phyloP scores from a whole-genome alignment of 92 coral and sea anemone genomes.

The Palythoa grandis region DNA sequence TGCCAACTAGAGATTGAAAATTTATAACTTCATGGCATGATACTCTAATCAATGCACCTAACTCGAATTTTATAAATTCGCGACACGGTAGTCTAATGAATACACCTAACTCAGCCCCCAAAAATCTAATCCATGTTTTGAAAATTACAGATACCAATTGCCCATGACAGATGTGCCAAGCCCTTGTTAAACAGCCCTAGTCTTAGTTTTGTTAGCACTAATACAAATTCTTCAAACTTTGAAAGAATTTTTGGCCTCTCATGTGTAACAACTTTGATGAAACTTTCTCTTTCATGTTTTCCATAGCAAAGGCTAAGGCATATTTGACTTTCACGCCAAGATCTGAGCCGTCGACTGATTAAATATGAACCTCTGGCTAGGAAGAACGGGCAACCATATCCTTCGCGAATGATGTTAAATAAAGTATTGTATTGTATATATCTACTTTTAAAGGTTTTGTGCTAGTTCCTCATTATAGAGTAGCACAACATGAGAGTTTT shows the following conservation, averaged over 20 bases:
- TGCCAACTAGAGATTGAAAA: background rate
- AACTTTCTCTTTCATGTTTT: background rate
- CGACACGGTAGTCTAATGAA: too few species aligned
- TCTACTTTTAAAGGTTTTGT: too few species aligned
- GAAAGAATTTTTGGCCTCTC: background rate
- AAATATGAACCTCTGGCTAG: too few species aligned
- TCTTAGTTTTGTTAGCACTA: slow-evolving; percentile 22
- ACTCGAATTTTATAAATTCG: too few species aligned
- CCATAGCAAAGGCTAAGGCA: background rate
- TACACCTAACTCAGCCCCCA: too few species aligned
- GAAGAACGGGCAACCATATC: too few species aligned
- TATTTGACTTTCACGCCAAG: too few species aligned
- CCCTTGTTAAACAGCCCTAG: slow-evolving; percentile 43
- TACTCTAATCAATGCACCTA: too few species aligned
- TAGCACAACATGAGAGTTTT: background rate
- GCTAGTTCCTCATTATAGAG: background rate
- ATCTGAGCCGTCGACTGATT: too few species aligned
- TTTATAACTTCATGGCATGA: too few species aligned
- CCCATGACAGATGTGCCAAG: background rate
- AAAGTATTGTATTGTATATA: too few species aligned
- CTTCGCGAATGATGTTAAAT: too few species aligned
- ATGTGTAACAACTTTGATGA: background rate
- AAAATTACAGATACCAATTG: background rate
- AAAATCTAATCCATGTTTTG: slow-evolving; percentile 27
- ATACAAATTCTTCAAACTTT: background rate